Evolutionary conservation across 1,140 invertebrate species (phyloP).

Genomic region (Pseudomyrmex pallidus): DNA sequence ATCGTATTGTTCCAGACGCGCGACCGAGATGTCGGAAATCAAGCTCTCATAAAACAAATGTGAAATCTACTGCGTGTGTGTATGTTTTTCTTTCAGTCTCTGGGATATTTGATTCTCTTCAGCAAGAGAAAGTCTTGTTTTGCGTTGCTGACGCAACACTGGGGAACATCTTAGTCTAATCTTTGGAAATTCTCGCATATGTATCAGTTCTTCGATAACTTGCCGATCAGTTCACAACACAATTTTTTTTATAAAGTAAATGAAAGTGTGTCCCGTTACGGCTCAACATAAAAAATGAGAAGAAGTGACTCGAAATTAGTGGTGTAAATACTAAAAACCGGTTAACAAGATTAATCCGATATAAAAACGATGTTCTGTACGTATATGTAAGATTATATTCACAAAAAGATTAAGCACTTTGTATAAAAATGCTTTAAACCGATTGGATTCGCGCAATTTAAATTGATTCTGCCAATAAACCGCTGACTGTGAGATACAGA

Average conservation of each 20-base stretch:
- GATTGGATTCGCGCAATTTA: neutral
- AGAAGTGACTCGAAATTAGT: constrained; percentile 17
- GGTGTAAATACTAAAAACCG: neutral
- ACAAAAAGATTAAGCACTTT: neutral
- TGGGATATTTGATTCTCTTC: constrained; percentile 25
- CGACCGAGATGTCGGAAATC: constrained; percentile 47
- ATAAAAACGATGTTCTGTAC: neutral
- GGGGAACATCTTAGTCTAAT: constrained; percentile 75
- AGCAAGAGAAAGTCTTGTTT: constrained; percentile 79
- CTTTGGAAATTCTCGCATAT: constrained; percentile 69
- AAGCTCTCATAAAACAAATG: constrained; percentile 22
- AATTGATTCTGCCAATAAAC: constrained; percentile 5
- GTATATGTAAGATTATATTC: neutral
- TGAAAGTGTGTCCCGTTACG: too few species aligned
- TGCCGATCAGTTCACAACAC: neutral
- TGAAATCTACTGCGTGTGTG: constrained; percentile 31
- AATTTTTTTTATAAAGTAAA: neutral
- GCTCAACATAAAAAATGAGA: neutral
- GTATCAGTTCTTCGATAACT: constrained; percentile 22
- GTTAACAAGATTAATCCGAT: neutral
- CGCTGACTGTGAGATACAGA: constrained; percentile 40
- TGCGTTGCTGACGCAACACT: constrained; percentile 73
- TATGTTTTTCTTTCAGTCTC: neutral
- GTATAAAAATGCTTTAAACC: neutral
- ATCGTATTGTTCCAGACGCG: neutral